phyloP scores from a whole-genome alignment of 2,113 vertebrate genomes.

The Nannospalax galili region DNA sequence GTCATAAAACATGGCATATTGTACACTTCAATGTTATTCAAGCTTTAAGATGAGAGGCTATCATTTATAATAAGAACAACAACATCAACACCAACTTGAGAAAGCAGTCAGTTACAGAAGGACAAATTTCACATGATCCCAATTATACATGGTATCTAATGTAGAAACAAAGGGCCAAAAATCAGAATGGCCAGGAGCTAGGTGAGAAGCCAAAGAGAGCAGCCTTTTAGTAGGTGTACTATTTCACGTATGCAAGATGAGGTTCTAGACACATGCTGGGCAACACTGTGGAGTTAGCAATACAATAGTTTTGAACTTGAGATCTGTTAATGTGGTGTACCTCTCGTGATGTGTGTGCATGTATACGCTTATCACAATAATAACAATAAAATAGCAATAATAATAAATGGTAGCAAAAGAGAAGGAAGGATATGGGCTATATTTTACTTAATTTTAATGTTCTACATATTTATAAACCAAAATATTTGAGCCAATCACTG shows the following conservation, averaged over 20 bases:
- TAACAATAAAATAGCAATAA: neutral
- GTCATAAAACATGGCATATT: neutral
- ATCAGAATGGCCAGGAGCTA: neutral
- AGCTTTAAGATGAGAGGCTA: neutral
- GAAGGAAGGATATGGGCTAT: neutral
- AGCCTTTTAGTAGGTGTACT: no score
- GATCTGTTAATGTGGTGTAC: neutral
- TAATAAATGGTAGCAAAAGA: neutral
- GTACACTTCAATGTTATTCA: neutral
- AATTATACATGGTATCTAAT: neutral
- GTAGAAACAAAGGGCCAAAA: neutral
- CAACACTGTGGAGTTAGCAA: neutral
- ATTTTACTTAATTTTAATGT: conserved; percentile 29
- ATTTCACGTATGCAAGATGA: neutral
- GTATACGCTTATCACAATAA: neutral
- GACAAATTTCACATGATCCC: neutral
- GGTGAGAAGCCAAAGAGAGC: neutral
- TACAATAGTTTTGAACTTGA: neutral
- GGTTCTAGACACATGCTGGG: neutral
- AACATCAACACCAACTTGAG: no score
- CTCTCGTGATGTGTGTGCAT: neutral
- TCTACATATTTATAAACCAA: conserved; percentile 54
- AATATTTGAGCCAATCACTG: conserved; percentile 27
- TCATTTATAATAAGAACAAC: neutral
- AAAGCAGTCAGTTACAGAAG: neutral